phyloP scores from a whole-genome alignment of 1,140 invertebrate species.

The Neodiprion virginianus region DNA sequence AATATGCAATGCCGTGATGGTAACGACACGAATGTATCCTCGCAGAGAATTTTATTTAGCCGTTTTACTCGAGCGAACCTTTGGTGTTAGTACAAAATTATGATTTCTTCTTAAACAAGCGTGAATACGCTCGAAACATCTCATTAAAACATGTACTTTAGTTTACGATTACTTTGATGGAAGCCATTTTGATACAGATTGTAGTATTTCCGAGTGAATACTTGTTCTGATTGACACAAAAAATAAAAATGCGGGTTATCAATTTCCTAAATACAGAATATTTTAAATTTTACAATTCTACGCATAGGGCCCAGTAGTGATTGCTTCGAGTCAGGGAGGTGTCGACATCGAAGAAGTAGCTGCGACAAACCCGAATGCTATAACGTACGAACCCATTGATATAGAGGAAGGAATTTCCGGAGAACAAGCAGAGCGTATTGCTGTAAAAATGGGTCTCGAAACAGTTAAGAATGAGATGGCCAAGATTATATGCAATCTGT shows the following conservation, averaged over 20 bases:
- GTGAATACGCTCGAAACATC: too few relatives aligned
- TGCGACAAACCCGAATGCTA: slow-evolving; percentile 89
- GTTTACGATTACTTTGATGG: not conserved
- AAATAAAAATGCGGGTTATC: too few relatives aligned
- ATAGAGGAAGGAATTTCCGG: slow-evolving; percentile 81
- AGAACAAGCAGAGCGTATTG: slow-evolving; percentile 78
- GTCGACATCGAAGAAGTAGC: slow-evolving; percentile 98
- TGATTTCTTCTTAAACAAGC: not conserved
- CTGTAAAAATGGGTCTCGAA: slow-evolving; percentile 81
- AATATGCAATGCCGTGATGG: slow-evolving; percentile 95
- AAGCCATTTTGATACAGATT: not conserved
- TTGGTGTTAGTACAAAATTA: slow-evolving; percentile 72
- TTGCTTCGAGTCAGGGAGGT: slow-evolving; percentile 94
- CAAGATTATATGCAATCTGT: slow-evolving; percentile 85
- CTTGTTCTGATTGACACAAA: not conserved
- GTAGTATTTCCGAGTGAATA: not conserved
- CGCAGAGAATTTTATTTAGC: slow-evolving; percentile 96
- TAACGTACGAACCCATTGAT: slow-evolving; percentile 91
- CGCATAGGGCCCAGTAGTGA: slow-evolving; percentile 91
- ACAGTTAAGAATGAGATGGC: slow-evolving; percentile 76
- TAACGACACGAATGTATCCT: slow-evolving; percentile 95
- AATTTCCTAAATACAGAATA: not conserved
- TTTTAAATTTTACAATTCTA: slow-evolving; percentile 26
- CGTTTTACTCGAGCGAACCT: slow-evolving; percentile 95
- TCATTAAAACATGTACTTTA: too few relatives aligned